These are phyloP conservation scores for Apantesis nais DNA, from an alignment of 2,888 invertebrate species.

Conservation along the genomic window DNA sequence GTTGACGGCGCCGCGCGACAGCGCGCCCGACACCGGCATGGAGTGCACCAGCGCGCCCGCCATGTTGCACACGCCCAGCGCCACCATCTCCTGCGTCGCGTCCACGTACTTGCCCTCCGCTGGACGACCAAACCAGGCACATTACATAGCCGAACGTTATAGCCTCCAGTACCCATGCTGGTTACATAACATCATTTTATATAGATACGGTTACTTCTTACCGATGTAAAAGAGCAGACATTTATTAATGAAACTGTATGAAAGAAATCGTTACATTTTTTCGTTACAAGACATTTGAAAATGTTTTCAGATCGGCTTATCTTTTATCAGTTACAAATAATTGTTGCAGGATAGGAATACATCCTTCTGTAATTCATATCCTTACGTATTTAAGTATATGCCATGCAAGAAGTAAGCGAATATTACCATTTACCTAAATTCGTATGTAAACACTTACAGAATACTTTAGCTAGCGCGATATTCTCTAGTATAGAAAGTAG, in stretches of 20 bases:
- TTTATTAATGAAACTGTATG: no score
- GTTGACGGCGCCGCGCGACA: constrained; percentile 96
- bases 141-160: neutral
- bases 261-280: no score
- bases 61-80: constrained; percentile 94
- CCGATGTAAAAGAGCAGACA: neutral
- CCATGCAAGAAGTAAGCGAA: no score
- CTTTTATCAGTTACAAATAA: no score
- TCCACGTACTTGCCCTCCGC: constrained; percentile 92
- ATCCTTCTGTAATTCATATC: no score
- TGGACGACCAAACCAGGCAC: constrained; percentile 55
- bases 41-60: constrained; percentile 94
- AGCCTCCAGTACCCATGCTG: neutral
- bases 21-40: constrained; percentile 96
- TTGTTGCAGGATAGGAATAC: no score
- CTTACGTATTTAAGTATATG: no score
- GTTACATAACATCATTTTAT: neutral
- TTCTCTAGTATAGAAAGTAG: constrained; percentile 96
- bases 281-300: no score
- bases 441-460: constrained; percentile 79
- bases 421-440: no score
- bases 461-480: constrained; percentile 97
- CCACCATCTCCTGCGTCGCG: constrained; percentile 96
- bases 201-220: no score
- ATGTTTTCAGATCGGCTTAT: no score